These are phyloP conservation scores for Caenorhabditis sinica DNA, from an alignment of 2,888 invertebrate species.

Conservation along the genomic window DNA sequence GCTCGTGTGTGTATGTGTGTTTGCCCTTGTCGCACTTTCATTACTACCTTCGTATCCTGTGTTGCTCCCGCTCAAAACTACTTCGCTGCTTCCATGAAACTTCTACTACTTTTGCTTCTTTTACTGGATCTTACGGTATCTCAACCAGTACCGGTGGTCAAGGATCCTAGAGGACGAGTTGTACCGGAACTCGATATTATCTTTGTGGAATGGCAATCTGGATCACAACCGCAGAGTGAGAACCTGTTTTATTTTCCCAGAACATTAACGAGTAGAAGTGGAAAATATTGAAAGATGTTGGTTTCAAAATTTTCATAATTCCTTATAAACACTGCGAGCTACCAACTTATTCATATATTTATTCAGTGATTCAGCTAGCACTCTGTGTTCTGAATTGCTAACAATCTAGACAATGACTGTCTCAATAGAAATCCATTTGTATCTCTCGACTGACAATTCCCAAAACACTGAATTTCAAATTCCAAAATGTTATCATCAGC, in stretches of 20 bases:
- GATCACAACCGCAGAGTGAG: conserved; percentile 69
- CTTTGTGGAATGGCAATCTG: conserved; percentile 79
- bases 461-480: conserved; percentile 34
- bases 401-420: conserved; percentile 6
- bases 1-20: conserved; percentile 26
- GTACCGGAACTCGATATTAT: conserved; percentile 75
- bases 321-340: not conserved
- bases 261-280: too few relatives aligned
- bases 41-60: conserved; percentile 55
- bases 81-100: conserved; percentile 36
- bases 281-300: too few relatives aligned
- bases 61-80: conserved; percentile 12
- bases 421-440: not conserved
- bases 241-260: not conserved
- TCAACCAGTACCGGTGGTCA: conserved; percentile 68
- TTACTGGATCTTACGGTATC: conserved; percentile 25
- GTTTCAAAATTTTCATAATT: too few relatives aligned
- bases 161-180: conserved; percentile 74
- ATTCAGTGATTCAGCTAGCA: not conserved
- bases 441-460: conserved; percentile 25
- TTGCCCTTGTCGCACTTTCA: conserved; percentile 66
- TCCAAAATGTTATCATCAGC: conserved; percentile 11
- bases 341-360: not conserved
- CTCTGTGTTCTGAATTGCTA: not conserved
- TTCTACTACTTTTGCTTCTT: conserved; percentile 2